phyloP scores from a whole-genome alignment of 2,797 vertebrate species.

The Melanotaenia maccullochi region DNA sequence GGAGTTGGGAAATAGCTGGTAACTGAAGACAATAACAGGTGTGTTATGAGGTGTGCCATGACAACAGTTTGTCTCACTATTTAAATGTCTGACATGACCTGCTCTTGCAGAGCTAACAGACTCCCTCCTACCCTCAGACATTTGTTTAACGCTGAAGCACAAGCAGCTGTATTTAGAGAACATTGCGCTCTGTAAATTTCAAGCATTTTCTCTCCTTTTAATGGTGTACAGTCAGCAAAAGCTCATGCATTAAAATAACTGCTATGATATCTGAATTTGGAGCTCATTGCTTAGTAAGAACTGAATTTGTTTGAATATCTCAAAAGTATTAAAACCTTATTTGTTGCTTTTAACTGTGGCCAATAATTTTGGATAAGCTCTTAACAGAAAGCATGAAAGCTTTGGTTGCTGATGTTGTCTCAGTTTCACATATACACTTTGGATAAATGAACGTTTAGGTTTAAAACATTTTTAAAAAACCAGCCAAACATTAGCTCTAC shows the following conservation, averaged over 20 bases:
- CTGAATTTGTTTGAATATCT: neutral
- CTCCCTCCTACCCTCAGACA: neutral
- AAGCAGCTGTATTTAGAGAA: slow-evolving; percentile 6
- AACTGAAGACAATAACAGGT: slow-evolving; percentile 24
- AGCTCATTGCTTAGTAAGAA: slow-evolving; percentile 10
- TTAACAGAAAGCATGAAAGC: neutral
- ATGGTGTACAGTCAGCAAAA: slow-evolving; percentile 26
- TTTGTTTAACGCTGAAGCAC: slow-evolving; percentile 13
- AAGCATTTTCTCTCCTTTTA: slow-evolving; percentile 37
- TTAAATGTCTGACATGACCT: slow-evolving; percentile 28
- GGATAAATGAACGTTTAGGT: neutral
- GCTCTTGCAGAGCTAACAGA: neutral
- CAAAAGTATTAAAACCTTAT: neutral
- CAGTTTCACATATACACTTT: neutral
- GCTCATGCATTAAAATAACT: slow-evolving; percentile 41
- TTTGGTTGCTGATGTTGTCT: neutral
- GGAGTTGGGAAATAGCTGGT: slow-evolving; percentile 9
- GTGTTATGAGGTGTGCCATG: slow-evolving; percentile 13
- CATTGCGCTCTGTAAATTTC: slow-evolving; percentile 12
- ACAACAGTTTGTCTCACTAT: slow-evolving; percentile 11
- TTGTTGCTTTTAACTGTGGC: neutral
- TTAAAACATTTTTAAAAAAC: neutral
- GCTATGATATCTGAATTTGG: slow-evolving; percentile 13
- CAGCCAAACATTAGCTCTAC: neutral
- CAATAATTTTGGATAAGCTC: neutral